Base-by-base conservation (phyloP, 1,140 invertebrate genomes). In the Nasonia giraulti region DNA sequence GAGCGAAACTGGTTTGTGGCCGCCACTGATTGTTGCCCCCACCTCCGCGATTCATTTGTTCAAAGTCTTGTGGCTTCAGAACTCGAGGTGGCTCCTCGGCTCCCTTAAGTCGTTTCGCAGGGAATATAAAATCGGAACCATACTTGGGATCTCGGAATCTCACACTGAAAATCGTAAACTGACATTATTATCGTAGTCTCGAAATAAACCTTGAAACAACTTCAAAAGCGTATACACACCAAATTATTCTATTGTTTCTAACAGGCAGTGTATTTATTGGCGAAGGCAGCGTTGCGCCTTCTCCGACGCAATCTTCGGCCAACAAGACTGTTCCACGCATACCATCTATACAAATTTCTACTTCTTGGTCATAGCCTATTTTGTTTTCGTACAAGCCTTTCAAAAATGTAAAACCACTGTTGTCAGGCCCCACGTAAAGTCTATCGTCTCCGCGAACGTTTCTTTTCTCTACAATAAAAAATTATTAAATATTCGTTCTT, bases 81-180 rank as follows among this genome's bases (percentile, higher is more conserved):
- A 98, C 96, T 81, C 94, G 93, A 0, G 95, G 94, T 1, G 98
- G 97, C 77, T 96, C 94, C 40, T 94, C 94, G 27, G 95, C 96
- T 10, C 95, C 94, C 80, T 95, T 92, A 62, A 99, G 92, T 68
- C 95, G 93, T 62, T 92, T 94, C 17, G 98, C 96, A 27, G 96
- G 95, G 92, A 98, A 99, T 17, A 98, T 93, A 90, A 95, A 97
- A 87, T 95, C 95, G 2, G 93, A 93, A 1, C 94, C 92, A 93
- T 96, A 99, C 85, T 95, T 93, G 0, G 98, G 98, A 94, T 99
- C 98, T 82, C 95, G 91, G 91, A 94, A 99, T 69, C 95, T 93
- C 2, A 97, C 94, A 89, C 97, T 98, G 88, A 92, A 94, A 89
- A 94, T 87, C 87, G 88, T n/a, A 87, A 90, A 89, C 89, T 86